Base-by-base conservation (phyloP, 2,797 vertebrate genomes). In the Typhlichthys eigenmanni region DNA sequence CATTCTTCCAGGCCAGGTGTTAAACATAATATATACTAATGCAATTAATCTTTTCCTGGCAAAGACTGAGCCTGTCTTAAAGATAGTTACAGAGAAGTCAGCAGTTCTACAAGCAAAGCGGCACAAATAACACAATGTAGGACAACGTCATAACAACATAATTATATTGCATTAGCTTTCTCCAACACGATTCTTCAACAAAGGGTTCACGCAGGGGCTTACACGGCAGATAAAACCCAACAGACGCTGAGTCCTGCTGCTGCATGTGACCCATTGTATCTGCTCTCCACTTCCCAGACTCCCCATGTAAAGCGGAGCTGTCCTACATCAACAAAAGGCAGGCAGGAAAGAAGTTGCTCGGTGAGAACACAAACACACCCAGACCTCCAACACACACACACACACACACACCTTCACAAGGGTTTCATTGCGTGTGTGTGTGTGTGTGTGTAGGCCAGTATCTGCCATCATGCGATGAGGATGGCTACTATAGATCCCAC, bases 391-490 rank as follows among this genome's bases (percentile, higher is more conserved):
- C 29, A 55, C n/a, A 29, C n/a, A 43, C 50, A 29, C 24, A 56
- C 47, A 56, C 53, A 53, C 32, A 50, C 47, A 13, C 47, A 57
- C 62, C 1, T n/a, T 54, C n/a, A 19, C 54, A 1, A 7, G 47
- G 24, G 8, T 51, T 77, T 38, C n/a, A 69, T 17, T 54, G 56
- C 68, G 56, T 2, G 1, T 58, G 32, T 60, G 74, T 58, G 58
- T 32, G 29, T 10, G 14, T 45, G 14, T 38, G 47, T 52, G 5
- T 38, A 91, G 90, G 92, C 48, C 89, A 93, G 52, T 96, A 95
- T 64, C 66, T 96, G 70, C 96, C 96, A 0, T 91, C 95, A 63
- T 98, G 96, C 70, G 95, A 96, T 47, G 93, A 93, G 45, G 91
- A 93, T 0, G 96, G 96, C 1, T 91, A 94, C 80, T 98, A 95